Percentiles rank a stretch among this genome's conserved stretches.
phyloP scores from a whole-genome alignment of 2,888 invertebrate species.

The Megastigmus dorsalis region DNA sequence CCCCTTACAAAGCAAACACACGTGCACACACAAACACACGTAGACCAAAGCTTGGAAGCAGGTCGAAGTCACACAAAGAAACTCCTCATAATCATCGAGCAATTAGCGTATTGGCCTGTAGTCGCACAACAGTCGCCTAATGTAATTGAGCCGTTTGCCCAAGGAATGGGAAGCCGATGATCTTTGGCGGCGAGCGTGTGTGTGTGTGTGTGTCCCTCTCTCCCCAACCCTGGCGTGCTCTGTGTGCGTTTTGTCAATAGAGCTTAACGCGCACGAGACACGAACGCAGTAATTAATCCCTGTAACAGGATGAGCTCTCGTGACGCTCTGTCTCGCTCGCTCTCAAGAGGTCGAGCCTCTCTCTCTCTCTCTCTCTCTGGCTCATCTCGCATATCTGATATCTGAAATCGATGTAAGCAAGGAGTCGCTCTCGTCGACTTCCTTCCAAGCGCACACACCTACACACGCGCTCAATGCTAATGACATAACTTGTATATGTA shows the following conservation, averaged over 20 bases:
- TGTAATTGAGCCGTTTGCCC: constrained; percentile 37
- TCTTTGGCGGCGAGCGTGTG: background rate
- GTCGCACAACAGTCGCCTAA: constrained; percentile 22
- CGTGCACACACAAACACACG: no score
- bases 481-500: constrained; percentile 44
- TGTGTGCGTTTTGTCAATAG: constrained; percentile 27
- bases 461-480: constrained; percentile 55
- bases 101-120: no score
- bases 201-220: no score
- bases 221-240: constrained; percentile 10
- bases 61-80: no score
- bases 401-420: constrained; percentile 55
- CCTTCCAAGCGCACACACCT: no score
- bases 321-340: background rate
- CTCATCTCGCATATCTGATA: constrained; percentile 41
- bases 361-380: background rate
- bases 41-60: no score
- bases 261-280: constrained; percentile 39
- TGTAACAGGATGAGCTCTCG: constrained; percentile 34
- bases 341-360: background rate
- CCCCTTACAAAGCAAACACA: background rate
- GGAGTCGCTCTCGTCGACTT: constrained; percentile 24
- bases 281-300: constrained; percentile 51
- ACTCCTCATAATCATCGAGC: no score
- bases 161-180: background rate